These are phyloP conservation scores for Allolobophora icterica DNA, from an alignment of 2,888 invertebrate species.

Conservation along the genomic window DNA sequence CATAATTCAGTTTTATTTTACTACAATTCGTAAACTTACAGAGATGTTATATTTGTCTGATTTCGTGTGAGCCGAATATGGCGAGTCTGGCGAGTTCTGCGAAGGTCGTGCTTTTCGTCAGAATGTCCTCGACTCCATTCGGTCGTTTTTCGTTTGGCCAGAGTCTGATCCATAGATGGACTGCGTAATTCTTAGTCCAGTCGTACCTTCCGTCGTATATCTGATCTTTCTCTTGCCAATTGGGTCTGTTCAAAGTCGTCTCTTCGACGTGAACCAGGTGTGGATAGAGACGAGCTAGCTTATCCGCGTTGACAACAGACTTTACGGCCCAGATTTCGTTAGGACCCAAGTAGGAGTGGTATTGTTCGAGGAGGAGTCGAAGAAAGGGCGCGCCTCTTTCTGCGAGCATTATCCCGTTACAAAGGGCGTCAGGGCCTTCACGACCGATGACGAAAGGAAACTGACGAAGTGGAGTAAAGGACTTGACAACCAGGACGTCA, in stretches of 20 bases:
- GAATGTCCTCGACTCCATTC: no score
- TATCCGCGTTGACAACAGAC: constrained; percentile 35
- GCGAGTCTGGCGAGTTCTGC: no score
- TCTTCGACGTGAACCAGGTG: constrained; percentile 44
- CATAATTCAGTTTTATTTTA: no score
- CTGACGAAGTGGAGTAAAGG: constrained; percentile 41
- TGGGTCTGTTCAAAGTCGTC: constrained; percentile 35
- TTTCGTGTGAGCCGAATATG: no score
- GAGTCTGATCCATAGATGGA: constrained; percentile 50
- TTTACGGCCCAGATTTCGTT: constrained; percentile 39
- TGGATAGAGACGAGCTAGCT: constrained; percentile 34
- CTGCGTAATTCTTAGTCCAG: constrained; percentile 50
- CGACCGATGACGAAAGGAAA: constrained; percentile 39
- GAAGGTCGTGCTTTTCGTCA: no score
- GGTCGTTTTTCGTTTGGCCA: constrained; percentile 12
- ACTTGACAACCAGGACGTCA: constrained; percentile 44
- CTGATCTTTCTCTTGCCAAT: constrained; percentile 32
- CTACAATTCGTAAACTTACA: no score
- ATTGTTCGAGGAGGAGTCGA: constrained; percentile 40
- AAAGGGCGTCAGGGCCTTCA: constrained; percentile 39
- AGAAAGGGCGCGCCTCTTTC: constrained; percentile 38
- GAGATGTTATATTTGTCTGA: no score
- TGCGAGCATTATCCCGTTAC: constrained; percentile 42
- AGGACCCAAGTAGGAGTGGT: constrained; percentile 33
- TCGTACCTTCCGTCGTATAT: constrained; percentile 39